phyloP scores from a whole-genome alignment of 30 jellyfish, hydroid and myxozoan species.

The Chrysaora quinquecirrha region DNA sequence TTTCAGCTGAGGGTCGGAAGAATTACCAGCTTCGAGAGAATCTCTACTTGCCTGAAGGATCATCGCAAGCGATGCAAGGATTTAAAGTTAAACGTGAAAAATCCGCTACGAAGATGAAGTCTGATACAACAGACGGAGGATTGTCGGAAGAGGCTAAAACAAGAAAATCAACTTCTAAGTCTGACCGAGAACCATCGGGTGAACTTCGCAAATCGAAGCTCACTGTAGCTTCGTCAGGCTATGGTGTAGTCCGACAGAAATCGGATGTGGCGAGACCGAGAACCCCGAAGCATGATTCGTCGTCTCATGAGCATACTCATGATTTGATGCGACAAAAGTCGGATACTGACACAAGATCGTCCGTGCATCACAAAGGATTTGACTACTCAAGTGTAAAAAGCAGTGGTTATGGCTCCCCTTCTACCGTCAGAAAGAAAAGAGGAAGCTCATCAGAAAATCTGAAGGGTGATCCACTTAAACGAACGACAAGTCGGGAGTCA shows the following conservation, averaged over 20 bases:
- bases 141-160: not conserved
- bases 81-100: slow-evolving; percentile 87
- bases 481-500: slow-evolving; percentile 33
- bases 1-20: slow-evolving; percentile 94
- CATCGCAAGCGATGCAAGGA: slow-evolving; percentile 89
- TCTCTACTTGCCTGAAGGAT: slow-evolving; percentile 86
- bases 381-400: slow-evolving; percentile 71
- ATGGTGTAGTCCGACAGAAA: slow-evolving; percentile 36
- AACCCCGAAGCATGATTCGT: slow-evolving; percentile 29
- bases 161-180: slow-evolving; percentile 46
- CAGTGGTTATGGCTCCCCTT: slow-evolving; percentile 88
- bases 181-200: slow-evolving; percentile 52
- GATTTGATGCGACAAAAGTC: slow-evolving; percentile 71
- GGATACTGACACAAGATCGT: slow-evolving; percentile 53
- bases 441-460: too few species aligned
- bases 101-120: slow-evolving; percentile 54
- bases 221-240: slow-evolving; percentile 32
- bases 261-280: slow-evolving; percentile 43
- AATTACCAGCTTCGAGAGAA: slow-evolving; percentile 86
- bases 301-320: not conserved
- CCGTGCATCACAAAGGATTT: slow-evolving; percentile 19
- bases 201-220: slow-evolving; percentile 22
- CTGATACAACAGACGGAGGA: too few species aligned
- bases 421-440: slow-evolving; percentile 48
- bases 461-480: slow-evolving; percentile 38